Evolutionary conservation across 2,797 vertebrate species (phyloP).

Genomic region (Peromyscus aztecus): DNA sequence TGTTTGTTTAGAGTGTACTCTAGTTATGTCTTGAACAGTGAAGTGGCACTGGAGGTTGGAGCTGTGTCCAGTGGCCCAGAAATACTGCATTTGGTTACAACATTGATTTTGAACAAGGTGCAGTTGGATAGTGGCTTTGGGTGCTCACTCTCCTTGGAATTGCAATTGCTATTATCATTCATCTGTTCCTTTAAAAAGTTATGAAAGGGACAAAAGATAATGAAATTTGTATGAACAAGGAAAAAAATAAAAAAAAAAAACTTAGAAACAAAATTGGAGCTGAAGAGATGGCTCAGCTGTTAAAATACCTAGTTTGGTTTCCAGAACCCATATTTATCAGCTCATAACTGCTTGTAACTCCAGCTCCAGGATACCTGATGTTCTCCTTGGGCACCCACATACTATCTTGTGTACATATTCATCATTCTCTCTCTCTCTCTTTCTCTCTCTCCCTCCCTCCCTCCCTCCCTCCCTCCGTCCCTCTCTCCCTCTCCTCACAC

Average conservation of each 20-base stretch:
- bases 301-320: background rate
- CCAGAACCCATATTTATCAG: background rate
- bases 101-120: background rate
- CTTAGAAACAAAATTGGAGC: background rate
- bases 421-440: too few species aligned
- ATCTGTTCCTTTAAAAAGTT: background rate
- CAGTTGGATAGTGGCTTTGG: background rate
- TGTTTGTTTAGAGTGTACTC: constrained; percentile 5
- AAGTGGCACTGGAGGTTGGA: background rate
- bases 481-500: too few species aligned
- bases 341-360: background rate
- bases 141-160: background rate
- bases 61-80: background rate
- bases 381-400: background rate
- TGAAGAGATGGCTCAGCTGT: background rate
- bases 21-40: constrained; percentile 13
- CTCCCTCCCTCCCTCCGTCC: too few species aligned
- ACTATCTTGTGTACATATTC: background rate
- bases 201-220: constrained; percentile 28
- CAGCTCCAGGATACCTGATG: background rate
- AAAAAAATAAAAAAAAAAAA: background rate
- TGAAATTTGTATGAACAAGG: background rate
- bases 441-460: too few species aligned
- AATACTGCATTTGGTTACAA: background rate
- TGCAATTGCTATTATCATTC: background rate